Conservation (phyloP, 1,140 invertebrate species). For the Hylaeus anthracinus region DNA sequence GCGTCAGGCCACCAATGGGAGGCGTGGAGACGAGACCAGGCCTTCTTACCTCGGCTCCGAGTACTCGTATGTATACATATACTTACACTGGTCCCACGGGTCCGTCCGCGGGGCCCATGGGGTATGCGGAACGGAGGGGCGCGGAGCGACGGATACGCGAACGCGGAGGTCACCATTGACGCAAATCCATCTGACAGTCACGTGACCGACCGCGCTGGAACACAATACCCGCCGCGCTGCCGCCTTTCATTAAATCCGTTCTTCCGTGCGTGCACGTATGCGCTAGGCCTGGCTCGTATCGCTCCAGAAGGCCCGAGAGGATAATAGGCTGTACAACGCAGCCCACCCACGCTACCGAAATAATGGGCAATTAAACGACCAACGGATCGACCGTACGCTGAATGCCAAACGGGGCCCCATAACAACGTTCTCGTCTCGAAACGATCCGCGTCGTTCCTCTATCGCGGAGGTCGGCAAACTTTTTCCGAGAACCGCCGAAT, state of each 20-base stretch:
- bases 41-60: conserved; percentile 36
- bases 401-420: conserved; percentile 39
- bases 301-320: background rate
- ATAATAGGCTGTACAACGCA: conserved; percentile 3
- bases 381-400: conserved; percentile 21
- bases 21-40: conserved; percentile 6
- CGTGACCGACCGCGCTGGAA: conserved; percentile 68
- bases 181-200: conserved; percentile 78
- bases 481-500: too few species aligned
- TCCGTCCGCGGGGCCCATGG: conserved; percentile 42
- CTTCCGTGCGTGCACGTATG: background rate
- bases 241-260: conserved; percentile 66
- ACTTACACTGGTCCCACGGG: conserved; percentile 35
- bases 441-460: too few species aligned
- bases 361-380: conserved; percentile 54
- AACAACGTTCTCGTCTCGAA: conserved; percentile 8
- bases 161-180: conserved; percentile 79
- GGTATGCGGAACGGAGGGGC: conserved; percentile 64
- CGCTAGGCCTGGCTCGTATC: background rate
- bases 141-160: conserved; percentile 64
- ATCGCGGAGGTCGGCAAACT: too few species aligned
- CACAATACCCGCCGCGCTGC: conserved; percentile 51
- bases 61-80: background rate
- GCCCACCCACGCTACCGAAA: conserved; percentile 53
- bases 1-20: background rate